Conservation (phyloP, 1,140 invertebrate genomes). For the Heliconius eleuchia region DNA sequence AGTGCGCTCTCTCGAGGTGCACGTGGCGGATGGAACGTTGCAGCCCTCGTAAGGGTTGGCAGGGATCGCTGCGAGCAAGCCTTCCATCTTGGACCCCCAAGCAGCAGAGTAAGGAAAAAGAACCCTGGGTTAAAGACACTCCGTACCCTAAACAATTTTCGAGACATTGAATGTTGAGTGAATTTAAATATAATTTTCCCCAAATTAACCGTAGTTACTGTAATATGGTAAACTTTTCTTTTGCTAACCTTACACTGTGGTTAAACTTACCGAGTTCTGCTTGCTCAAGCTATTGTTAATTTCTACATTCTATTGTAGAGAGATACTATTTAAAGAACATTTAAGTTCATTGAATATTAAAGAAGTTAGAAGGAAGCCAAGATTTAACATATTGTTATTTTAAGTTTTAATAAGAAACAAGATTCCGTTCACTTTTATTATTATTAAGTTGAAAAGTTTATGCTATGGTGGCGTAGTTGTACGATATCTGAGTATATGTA, state of each 20-base stretch:
- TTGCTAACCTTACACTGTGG: conserved; percentile 28
- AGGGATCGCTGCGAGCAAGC: too few relatives aligned
- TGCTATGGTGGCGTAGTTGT: background rate
- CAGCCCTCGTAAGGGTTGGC: too few relatives aligned
- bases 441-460: background rate
- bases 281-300: conserved; percentile 38
- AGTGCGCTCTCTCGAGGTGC: too few relatives aligned
- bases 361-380: conserved; percentile 15
- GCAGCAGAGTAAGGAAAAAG: too few relatives aligned
- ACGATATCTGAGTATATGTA: background rate
- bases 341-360: conserved; percentile 36
- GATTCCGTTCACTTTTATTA: conserved; percentile 1
- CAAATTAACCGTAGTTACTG: too few relatives aligned
- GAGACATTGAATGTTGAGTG: too few relatives aligned
- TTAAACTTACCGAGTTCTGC: conserved; percentile 31
- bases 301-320: conserved; percentile 33
- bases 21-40: too few relatives aligned
- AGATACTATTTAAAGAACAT: conserved; percentile 36
- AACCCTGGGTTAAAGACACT: too few relatives aligned
- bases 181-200: too few relatives aligned
- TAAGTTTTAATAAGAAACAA: conserved; percentile 26
- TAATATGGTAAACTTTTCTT: background rate
- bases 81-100: too few relatives aligned
- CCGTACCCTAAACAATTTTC: too few relatives aligned
- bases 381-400: conserved; percentile 9